Percentiles rank a stretch among this genome's conserved stretches.
These are phyloP conservation scores for Luehdorfia chinensis DNA, from an alignment of 1,140 invertebrate genomes.

Conservation along the genomic window DNA sequence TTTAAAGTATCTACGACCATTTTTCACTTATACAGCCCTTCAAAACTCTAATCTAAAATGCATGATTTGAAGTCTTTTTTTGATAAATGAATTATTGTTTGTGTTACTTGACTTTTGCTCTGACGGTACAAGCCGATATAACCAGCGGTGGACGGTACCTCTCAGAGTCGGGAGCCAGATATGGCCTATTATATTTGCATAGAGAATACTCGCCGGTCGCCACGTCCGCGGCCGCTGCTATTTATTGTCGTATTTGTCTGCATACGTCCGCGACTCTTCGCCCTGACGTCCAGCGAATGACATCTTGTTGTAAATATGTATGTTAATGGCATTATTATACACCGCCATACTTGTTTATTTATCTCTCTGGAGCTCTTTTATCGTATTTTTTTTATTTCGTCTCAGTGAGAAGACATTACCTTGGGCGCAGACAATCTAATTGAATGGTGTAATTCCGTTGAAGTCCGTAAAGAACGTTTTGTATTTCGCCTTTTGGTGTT, in stretches of 20 bases:
- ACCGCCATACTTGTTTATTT: conserved; percentile 5
- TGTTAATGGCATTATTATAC: conserved; percentile 27
- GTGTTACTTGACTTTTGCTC: too few species aligned
- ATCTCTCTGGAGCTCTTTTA: conserved; percentile 6
- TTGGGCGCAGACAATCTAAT: background rate
- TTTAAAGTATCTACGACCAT: too few species aligned
- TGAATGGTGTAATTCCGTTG: too few species aligned
- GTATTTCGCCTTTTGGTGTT: too few species aligned
- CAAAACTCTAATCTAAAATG: too few species aligned
- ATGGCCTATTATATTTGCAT: conserved; percentile 53
- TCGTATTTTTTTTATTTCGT: conserved; percentile 5
- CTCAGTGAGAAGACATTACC: conserved; percentile 1
- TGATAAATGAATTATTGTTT: too few species aligned
- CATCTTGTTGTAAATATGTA: conserved; percentile 5
- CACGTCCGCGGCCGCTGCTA: too few species aligned
- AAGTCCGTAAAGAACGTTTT: too few species aligned
- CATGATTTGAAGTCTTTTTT: too few species aligned
- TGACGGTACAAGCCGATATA: conserved; percentile 17
- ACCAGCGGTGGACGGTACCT: conserved; percentile 27
- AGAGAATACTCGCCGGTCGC: conserved; percentile 30
- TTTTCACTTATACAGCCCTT: too few species aligned
- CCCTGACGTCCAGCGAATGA: background rate
- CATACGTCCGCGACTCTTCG: background rate
- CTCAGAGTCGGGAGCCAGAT: conserved; percentile 29
- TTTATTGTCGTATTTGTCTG: conserved; percentile 20